Conservation (phyloP, 92 coral and sea anemone species). For the Blastomussa wellsi region DNA sequence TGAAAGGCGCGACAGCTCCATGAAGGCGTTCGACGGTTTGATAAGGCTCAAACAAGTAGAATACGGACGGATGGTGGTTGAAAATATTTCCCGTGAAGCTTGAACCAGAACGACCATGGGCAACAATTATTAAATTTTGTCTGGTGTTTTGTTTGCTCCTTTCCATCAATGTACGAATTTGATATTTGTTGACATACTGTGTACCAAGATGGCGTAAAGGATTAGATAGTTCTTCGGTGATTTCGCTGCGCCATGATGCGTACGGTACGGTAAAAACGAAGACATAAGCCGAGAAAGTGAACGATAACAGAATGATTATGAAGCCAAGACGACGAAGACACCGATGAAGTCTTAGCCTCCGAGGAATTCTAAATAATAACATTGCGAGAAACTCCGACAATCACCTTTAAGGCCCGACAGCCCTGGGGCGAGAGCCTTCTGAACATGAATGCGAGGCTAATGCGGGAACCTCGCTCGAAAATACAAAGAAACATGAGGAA, state of each 20-base stretch:
- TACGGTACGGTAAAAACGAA: neutral
- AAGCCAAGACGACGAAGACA: neutral
- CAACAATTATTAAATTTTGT: constrained; percentile 27
- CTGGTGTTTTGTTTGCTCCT: neutral
- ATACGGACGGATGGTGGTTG: constrained; percentile 47
- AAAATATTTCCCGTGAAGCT: constrained; percentile 19
- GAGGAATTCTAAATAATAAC: neutral
- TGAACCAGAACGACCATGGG: constrained; percentile 51
- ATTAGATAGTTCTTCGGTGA: neutral
- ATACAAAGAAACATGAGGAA: too few relatives aligned
- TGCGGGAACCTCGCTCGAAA: too few relatives aligned
- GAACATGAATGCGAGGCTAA: too few relatives aligned
- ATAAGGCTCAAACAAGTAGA: constrained; percentile 37
- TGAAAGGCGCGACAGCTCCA: neutral
- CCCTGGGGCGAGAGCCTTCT: too few relatives aligned
- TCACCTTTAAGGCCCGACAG: neutral
- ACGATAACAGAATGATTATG: neutral
- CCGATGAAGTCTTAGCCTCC: neutral
- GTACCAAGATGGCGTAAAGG: too few relatives aligned
- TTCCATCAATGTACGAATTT: neutral
- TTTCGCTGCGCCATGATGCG: neutral
- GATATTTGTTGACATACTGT: neutral
- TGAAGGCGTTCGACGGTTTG: constrained; percentile 31
- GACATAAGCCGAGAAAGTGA: neutral
- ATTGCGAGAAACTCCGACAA: neutral